Conservation (phyloP, 2,888 invertebrate species). For the Eupithecia dodoneata region DNA sequence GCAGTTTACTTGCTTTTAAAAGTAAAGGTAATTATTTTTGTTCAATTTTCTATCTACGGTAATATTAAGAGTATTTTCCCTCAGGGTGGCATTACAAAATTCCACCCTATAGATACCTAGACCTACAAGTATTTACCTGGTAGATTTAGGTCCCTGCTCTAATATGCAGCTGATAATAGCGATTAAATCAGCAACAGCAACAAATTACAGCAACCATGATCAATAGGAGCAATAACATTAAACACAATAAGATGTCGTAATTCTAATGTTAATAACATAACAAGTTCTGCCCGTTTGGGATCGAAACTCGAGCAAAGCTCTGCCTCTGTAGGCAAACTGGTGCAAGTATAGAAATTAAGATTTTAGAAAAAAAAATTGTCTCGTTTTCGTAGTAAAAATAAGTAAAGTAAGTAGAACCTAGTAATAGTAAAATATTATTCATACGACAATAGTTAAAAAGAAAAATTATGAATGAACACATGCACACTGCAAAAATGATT, state of each 20-base stretch:
- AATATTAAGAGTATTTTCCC: no score
- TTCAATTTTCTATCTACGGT: no score
- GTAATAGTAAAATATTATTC: background rate
- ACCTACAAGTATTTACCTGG: background rate
- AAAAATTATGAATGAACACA: background rate
- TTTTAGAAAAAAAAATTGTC: background rate
- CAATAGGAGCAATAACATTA: conserved; percentile 50
- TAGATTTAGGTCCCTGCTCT: background rate
- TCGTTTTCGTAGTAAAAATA: background rate
- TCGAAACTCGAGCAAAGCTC: conserved; percentile 56
- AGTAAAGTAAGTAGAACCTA: no score
- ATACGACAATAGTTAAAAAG: background rate
- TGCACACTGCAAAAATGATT: background rate
- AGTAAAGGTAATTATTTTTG: no score
- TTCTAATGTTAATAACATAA: conserved; percentile 78
- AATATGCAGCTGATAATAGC: background rate
- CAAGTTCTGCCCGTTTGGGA: conserved; percentile 62
- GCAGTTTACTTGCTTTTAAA: no score
- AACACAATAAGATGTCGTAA: conserved; percentile 76
- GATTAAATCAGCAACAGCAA: conserved; percentile 28
- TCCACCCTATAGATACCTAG: no score
- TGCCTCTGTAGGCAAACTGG: conserved; percentile 20
- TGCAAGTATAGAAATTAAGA: conserved; percentile 34
- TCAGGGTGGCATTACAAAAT: no score
- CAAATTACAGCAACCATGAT: conserved; percentile 42